Base-by-base conservation (phyloP, 1,140 invertebrate genomes). In the Apis laboriosa region DNA sequence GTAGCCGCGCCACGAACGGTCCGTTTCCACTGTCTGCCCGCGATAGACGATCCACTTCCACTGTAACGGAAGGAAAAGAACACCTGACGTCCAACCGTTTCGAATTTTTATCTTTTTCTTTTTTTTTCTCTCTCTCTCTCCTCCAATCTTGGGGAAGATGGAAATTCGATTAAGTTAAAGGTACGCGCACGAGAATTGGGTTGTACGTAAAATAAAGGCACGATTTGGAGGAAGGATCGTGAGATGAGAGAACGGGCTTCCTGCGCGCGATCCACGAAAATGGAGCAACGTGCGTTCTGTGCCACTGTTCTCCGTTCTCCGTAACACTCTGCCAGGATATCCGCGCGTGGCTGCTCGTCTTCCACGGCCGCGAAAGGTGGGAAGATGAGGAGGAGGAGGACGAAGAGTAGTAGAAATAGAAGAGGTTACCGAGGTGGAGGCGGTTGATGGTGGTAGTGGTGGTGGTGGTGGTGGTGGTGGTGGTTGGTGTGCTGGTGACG, bases 281-380 rank as follows among this genome's bases (percentile, higher is more conserved):
- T 88, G 78, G 87, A 86, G 86, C 86, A 88, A 88, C 87, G 77
- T 79, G 77, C 79, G 63, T 82, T 77, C 80, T 88, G 84, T 85
- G 83, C 83, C 87, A 81, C 79, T 88, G 83, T 88, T 88, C 87
- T 80, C 80, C 77, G 86, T 78, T 83, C 80, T 82, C 80, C 80
- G 86, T 84, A 88, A 86, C 87, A 88, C 87, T 88, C 87, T 78
- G 79, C 72, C 61, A 84, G 86, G 87, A 88, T 88, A 86, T 88
- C 79, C 84, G 86, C 84, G 80, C 80, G 84, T 88, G 87, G 87
- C 86, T 77, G 87, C 87, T 88, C 87, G 87, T 88, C 87, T 88
- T 88, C 87, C 87, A 88, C 87, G 87, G 86, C 83, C 72, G 83
- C 87, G 85, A 85, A 85, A 88, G 86, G 86, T 85, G 88, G 86